These are phyloP conservation scores for Mylabris phalerata DNA, from an alignment of 1,140 invertebrate genomes.

Conservation along the genomic window DNA sequence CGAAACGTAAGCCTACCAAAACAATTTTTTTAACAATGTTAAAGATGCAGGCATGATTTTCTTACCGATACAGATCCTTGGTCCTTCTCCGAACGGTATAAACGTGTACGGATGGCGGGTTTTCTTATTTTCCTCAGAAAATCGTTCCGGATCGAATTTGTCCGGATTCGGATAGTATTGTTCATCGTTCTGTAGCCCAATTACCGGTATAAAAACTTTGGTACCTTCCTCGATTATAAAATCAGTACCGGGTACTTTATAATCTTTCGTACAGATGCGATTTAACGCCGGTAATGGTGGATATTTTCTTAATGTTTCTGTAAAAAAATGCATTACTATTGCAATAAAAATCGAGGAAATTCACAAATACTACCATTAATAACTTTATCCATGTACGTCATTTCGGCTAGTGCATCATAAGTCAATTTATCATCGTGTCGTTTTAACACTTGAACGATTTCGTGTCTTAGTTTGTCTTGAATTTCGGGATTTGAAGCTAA, in stretches of 20 bases:
- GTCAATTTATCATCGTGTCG: conserved; percentile 30
- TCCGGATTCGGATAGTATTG: conserved; percentile 58
- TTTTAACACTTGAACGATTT: conserved; percentile 41
- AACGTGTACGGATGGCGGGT: conserved; percentile 40
- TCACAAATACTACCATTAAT: conserved; percentile 10
- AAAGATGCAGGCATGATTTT: neutral
- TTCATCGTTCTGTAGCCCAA: conserved; percentile 46
- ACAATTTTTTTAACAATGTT: no score
- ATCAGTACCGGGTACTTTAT: conserved; percentile 39
- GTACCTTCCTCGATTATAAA: conserved; percentile 44
- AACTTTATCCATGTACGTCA: conserved; percentile 42
- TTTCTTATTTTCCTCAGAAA: conserved; percentile 44
- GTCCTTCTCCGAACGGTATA: conserved; percentile 53
- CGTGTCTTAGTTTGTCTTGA: conserved; percentile 47
- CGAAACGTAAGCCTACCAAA: conserved; percentile 28
- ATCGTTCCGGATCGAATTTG: conserved; percentile 57
- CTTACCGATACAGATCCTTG: conserved; percentile 49
- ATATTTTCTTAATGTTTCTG: conserved; percentile 50
- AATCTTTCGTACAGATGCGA: conserved; percentile 41
- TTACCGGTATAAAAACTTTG: conserved; percentile 41
- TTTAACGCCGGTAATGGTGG: conserved; percentile 46
- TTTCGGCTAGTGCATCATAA: conserved; percentile 33
- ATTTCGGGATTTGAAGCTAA: conserved; percentile 49
- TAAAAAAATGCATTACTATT: neutral
- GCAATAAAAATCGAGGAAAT: neutral